Evolutionary conservation across 1,140 invertebrate genomes (phyloP).

Genomic region (Bathynomus jamesi): DNA sequence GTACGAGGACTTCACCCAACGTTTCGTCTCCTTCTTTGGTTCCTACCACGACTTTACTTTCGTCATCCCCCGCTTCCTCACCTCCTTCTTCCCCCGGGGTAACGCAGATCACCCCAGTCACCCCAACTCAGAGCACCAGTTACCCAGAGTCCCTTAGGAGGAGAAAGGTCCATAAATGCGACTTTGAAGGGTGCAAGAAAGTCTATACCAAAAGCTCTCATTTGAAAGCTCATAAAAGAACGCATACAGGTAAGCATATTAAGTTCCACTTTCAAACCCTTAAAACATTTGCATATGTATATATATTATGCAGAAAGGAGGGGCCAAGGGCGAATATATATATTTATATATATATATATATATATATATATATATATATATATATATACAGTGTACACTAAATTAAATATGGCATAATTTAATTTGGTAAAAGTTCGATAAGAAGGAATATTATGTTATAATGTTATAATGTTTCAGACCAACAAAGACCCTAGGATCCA

Average conservation of each 20-base stretch:
- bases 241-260: slow-evolving; percentile 72
- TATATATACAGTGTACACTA: too few relatives aligned
- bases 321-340: too few relatives aligned
- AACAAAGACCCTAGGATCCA: too few relatives aligned
- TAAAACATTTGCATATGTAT: too few relatives aligned
- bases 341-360: too few relatives aligned
- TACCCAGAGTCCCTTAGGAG: slow-evolving; percentile 40
- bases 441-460: too few relatives aligned
- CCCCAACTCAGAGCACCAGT: slow-evolving; percentile 20
- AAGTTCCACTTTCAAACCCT: too few relatives aligned
- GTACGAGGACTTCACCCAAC: slow-evolving; percentile 11
- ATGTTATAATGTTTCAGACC: too few relatives aligned
- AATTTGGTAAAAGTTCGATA: too few relatives aligned
- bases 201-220: slow-evolving; percentile 92
- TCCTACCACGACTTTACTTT: slow-evolving; percentile 27
- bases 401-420: too few relatives aligned
- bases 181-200: slow-evolving; percentile 80
- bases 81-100: slow-evolving; percentile 22
- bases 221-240: slow-evolving; percentile 83
- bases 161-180: slow-evolving; percentile 75
- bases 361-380: too few relatives aligned
- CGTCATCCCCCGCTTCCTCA: slow-evolving; percentile 24
- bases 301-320: too few relatives aligned
- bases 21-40: slow-evolving; percentile 30
- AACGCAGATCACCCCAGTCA: slow-evolving; percentile 1